Percentiles rank a stretch among this genome's conserved stretches.
Conservation (phyloP, 2,113 vertebrate species). For the Crotophaga sulcirostris region DNA sequence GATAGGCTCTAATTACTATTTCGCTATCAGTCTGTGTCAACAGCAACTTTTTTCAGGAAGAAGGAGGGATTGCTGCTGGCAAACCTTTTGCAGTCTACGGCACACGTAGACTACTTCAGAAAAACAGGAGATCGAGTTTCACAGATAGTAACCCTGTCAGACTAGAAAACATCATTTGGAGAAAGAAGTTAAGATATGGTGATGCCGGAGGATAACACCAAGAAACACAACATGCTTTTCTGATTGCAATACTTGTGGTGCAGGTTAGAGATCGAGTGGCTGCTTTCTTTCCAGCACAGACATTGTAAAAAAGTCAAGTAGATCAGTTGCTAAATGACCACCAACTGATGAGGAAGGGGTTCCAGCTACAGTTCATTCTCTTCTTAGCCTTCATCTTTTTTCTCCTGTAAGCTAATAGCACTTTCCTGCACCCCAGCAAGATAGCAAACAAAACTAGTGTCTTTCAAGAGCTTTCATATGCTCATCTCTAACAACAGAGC, state of each 20-base stretch:
- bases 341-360: not conserved
- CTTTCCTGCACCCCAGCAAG: not conserved
- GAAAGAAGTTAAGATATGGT: not conserved
- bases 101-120: not conserved
- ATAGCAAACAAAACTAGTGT: not conserved
- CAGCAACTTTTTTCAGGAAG: not conserved
- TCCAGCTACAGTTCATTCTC: not conserved
- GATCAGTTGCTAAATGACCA: not conserved
- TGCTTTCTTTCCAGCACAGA: not conserved
- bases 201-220: not conserved
- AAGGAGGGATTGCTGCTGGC: not conserved
- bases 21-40: not conserved
- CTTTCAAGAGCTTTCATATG: conserved; percentile 3
- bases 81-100: not conserved
- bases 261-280: not conserved
- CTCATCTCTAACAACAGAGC: not conserved
- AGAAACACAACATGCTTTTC: not conserved
- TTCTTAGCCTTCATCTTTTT: not conserved
- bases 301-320: not conserved
- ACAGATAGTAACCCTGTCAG: not conserved
- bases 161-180: not conserved
- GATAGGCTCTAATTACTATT: not conserved
- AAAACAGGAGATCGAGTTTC: not conserved
- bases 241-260: not conserved
- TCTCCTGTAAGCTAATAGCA: not conserved